These are phyloP conservation scores for Caenorhabditis uteleia DNA, from an alignment of 2,888 invertebrate genomes.

Conservation along the genomic window DNA sequence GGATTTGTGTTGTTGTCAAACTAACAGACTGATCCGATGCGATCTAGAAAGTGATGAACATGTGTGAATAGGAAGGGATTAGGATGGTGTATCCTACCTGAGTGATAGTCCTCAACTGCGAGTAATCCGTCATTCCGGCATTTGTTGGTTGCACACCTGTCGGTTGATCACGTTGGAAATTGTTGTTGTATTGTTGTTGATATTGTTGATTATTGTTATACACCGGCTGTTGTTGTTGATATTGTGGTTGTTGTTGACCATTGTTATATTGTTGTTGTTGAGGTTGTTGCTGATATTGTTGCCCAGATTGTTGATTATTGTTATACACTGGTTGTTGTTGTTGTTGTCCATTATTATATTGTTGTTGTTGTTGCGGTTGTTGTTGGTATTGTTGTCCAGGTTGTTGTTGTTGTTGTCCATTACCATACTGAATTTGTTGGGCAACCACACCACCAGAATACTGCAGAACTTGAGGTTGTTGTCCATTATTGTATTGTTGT, in stretches of 20 bases:
- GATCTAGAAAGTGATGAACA: conserved; percentile 24
- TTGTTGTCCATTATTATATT: too few species aligned
- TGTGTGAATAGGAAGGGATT: not conserved
- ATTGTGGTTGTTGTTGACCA: not conserved
- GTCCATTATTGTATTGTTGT: not conserved
- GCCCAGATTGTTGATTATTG: not conserved
- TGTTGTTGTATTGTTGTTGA: conserved; percentile 2
- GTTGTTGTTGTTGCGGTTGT: not conserved
- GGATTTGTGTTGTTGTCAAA: conserved; percentile 44
- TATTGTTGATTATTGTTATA: too few species aligned
- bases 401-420: not conserved
- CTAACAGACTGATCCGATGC: conserved; percentile 44
- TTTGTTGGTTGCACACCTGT: not conserved
- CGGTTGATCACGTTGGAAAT: conserved; percentile 9
- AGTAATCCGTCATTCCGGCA: conserved; percentile 15
- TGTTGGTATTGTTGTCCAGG: not conserved
- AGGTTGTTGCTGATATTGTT: not conserved
- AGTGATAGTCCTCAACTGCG: conserved; percentile 18
- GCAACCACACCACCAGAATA: too few species aligned
- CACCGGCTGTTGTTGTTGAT: not conserved
- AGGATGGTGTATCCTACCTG: conserved; percentile 9
- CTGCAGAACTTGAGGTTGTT: too few species aligned
- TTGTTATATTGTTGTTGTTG: not conserved
- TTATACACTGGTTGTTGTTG: not conserved
- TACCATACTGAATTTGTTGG: not conserved